These are phyloP conservation scores for Danio jaintianensis DNA, from an alignment of 2,797 vertebrate species.

Conservation along the genomic window DNA sequence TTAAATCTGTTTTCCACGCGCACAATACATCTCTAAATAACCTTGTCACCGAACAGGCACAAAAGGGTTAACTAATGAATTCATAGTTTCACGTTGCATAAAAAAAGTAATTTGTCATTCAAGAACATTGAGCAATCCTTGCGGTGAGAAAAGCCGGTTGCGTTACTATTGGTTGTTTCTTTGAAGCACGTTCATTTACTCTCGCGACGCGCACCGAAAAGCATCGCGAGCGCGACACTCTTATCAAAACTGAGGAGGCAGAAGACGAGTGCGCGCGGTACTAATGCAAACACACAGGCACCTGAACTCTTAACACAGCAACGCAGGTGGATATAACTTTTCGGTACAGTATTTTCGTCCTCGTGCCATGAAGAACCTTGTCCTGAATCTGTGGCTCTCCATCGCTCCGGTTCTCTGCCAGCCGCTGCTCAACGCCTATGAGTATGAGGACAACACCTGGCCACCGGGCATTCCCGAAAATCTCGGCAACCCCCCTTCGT, in stretches of 20 bases:
- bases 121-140: constrained; percentile 40
- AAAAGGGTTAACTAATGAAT: not conserved
- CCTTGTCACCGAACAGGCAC: not conserved
- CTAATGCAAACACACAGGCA: not conserved
- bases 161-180: constrained; percentile 38
- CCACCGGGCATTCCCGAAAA: constrained; percentile 75
- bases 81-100: not conserved
- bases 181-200: constrained; percentile 11
- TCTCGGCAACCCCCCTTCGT: constrained; percentile 90
- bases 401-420: constrained; percentile 11
- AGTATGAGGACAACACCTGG: constrained; percentile 90
- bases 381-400: constrained; percentile 10
- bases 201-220: not conserved
- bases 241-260: not conserved
- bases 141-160: constrained; percentile 31
- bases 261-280: not conserved
- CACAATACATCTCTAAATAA: not conserved
- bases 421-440: constrained; percentile 74
- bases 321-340: not conserved
- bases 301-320: not conserved
- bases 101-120: not conserved
- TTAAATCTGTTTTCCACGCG: not conserved
- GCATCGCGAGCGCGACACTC: not conserved
- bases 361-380: constrained; percentile 46
- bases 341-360: not conserved